Evolutionary conservation across 1,140 invertebrate species (phyloP), one percentile per base, ranked within the genome.

Genomic region (Trypoxylus dichotomus): DNA sequence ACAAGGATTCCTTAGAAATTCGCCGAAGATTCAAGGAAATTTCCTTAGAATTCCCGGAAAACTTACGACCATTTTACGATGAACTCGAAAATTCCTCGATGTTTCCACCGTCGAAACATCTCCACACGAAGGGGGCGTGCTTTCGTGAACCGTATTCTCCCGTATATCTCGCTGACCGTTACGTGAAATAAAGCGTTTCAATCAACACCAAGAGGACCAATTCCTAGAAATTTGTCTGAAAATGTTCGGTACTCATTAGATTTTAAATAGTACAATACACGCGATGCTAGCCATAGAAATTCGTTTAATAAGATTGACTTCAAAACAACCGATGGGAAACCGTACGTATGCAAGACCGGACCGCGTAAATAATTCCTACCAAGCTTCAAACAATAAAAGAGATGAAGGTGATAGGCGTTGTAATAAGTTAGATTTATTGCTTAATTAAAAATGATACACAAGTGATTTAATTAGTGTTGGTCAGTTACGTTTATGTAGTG

Each of bases 191-290:
- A 78, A 78, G 77, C 73, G 71, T 78, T 78, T 78, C 77, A 78
- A 78, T 78, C 77, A 78, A 78, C 75, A 74, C 77, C 74, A 75
- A 78, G 71, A 54, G 68, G 47, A 27, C 11, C 72, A n/a, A n/a
- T 78, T 78, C 77, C 74, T 71, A 75, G 77, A 78, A 78, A 78
- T 78, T 78, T 78, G 77, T 78, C 77, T 78, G 77, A 78, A 78
- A 78, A 78, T 78, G 74, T 78, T 75, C 63, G 75, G 60, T 75
- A 78, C 77, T 78, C 77, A 78, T 78, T 78, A 78, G 77, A 78
- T 68, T 78, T 78, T n/a, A n/a, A 78, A 78, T 78, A 78, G 75
- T 75, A 78, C 74, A 78, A 78, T 74, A 75, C 77, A 29, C 21
- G 29, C 72, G 72, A 42, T 19, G 29, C 19, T 42, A 11, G 41